Percentiles rank a stretch among this genome's conserved stretches.
These are phyloP conservation scores for Zaprionus inermis DNA, from an alignment of 1,140 invertebrate species.

Conservation along the genomic window DNA sequence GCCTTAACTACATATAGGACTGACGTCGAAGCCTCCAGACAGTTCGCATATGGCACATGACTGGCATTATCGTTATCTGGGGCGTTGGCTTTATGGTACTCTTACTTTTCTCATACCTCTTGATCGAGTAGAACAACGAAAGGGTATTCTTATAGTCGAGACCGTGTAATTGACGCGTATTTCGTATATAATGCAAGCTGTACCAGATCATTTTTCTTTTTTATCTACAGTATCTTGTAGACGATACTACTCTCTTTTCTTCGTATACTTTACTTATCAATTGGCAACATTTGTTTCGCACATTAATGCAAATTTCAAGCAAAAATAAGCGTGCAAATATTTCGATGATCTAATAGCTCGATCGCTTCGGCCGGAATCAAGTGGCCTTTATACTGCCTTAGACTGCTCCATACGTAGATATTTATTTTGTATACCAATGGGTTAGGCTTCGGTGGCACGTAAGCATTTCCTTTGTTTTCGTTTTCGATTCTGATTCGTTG, in stretches of 20 bases:
- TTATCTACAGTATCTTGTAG: neutral
- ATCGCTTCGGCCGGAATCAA: slow-evolving; percentile 47
- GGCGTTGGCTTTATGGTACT: slow-evolving; percentile 1
- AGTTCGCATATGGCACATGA: slow-evolving; percentile 30
- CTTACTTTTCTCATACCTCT: neutral
- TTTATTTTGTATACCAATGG: neutral
- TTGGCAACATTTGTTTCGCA: slow-evolving; percentile 52
- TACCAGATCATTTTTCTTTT: neutral
- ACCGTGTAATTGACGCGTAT: too few species aligned
- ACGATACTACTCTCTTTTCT: neutral
- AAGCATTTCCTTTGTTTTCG: slow-evolving; percentile 49
- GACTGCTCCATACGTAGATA: slow-evolving; percentile 17
- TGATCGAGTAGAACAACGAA: too few species aligned
- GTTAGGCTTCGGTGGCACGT: slow-evolving; percentile 44
- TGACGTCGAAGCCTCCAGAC: slow-evolving; percentile 15
- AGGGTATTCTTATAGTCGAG: too few species aligned
- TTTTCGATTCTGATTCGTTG: slow-evolving; percentile 41
- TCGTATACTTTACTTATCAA: slow-evolving; percentile 30
- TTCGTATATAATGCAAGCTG: neutral
- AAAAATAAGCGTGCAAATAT: slow-evolving; percentile 46
- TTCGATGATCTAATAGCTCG: slow-evolving; percentile 70
- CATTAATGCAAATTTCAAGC: slow-evolving; percentile 67
- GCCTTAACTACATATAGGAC: neutral
- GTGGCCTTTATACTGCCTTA: slow-evolving; percentile 23
- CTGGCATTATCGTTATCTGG: slow-evolving; percentile 22